These are phyloP conservation scores for Chloropsis hardwickii DNA, from an alignment of 2,113 vertebrate species.

Conservation along the genomic window DNA sequence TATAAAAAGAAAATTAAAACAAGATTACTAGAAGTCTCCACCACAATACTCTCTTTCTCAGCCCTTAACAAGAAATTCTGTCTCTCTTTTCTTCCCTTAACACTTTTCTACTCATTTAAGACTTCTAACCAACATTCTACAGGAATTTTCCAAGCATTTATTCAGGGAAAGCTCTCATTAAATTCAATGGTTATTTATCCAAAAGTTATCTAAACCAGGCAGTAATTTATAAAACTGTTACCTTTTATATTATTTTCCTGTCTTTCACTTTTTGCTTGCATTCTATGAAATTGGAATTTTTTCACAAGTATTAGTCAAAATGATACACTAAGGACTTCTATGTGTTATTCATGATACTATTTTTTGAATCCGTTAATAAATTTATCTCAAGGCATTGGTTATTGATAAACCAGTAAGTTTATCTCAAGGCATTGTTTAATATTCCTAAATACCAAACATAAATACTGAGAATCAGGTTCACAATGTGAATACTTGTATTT, in stretches of 20 bases:
- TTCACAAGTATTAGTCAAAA: background rate
- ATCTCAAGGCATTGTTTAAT: too few species aligned
- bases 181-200: background rate
- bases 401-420: too few species aligned
- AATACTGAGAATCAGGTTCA: background rate
- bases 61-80: background rate
- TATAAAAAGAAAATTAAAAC: background rate
- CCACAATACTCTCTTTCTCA: background rate
- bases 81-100: background rate
- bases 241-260: background rate
- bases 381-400: background rate
- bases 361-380: background rate
- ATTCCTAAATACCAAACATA: background rate
- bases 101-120: background rate
- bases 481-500: background rate
- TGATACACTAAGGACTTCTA: background rate
- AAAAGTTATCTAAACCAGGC: background rate
- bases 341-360: background rate
- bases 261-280: background rate
- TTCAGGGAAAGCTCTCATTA: background rate
- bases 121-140: background rate
- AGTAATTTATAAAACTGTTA: background rate
- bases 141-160: background rate
- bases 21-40: background rate
- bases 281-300: background rate